Evolutionary conservation across 1,140 invertebrate genomes (phyloP).

Genomic region (Bactericera cockerelli): DNA sequence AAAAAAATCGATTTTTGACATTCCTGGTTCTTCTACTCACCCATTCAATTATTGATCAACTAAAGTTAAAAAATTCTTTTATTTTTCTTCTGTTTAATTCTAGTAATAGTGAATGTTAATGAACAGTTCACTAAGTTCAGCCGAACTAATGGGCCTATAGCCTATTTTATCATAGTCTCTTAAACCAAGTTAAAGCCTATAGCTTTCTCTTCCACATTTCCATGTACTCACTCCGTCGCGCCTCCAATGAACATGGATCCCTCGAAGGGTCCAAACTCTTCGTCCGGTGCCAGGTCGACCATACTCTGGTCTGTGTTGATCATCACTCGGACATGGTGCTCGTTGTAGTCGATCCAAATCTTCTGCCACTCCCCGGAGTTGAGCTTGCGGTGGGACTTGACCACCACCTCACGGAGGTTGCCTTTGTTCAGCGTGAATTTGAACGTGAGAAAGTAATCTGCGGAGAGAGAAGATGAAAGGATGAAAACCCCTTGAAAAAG

Average conservation of each 20-base stretch:
- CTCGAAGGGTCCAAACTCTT: constrained; percentile 81
- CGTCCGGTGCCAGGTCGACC: constrained; percentile 65
- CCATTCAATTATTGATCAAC: no score
- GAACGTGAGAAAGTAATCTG: constrained; percentile 71
- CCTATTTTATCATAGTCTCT: no score
- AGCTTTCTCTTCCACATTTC: no score
- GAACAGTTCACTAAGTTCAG: no score
- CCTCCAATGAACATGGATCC: constrained; percentile 86
- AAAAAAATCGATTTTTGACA: no score
- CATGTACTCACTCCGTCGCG: constrained; percentile 57
- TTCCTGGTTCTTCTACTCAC: no score
- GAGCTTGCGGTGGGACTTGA: constrained; percentile 61
- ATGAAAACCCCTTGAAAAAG: no score
- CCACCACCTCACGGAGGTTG: constrained; percentile 54
- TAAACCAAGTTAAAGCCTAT: no score
- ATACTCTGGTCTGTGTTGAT: constrained; percentile 77
- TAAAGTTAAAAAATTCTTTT: no score
- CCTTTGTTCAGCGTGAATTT: constrained; percentile 78
- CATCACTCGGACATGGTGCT: constrained; percentile 85
- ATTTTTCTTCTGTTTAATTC: no score
- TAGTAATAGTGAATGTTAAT: no score
- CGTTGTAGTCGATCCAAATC: constrained; percentile 85
- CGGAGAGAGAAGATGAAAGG: constrained; percentile 15
- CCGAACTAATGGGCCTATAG: no score
- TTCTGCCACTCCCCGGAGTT: constrained; percentile 91